These are phyloP conservation scores for Drosophila neonasuta DNA, from an alignment of 2,888 invertebrate species.

Conservation along the genomic window DNA sequence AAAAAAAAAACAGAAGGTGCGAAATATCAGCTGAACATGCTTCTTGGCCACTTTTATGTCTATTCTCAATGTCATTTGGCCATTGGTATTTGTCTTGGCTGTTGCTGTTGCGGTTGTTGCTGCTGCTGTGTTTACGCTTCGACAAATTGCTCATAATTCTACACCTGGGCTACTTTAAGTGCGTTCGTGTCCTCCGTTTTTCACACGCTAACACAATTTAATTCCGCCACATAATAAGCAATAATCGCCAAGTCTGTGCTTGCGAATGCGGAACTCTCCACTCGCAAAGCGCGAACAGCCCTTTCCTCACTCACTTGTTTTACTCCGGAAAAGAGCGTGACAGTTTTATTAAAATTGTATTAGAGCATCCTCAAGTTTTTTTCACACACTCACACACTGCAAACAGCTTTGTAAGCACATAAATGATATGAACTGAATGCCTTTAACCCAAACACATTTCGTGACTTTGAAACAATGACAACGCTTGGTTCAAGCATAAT, in stretches of 20 bases:
- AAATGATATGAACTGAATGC: constrained; percentile 14
- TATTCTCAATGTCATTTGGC: constrained; percentile 40
- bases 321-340: constrained; percentile 28
- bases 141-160: constrained; percentile 52
- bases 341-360: constrained; percentile 40
- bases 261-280: constrained; percentile 49
- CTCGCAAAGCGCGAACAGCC: constrained; percentile 7
- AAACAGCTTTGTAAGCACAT: constrained; percentile 20
- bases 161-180: constrained; percentile 48
- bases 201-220: constrained; percentile 50
- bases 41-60: constrained; percentile 27
- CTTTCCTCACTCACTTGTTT: constrained; percentile 12
- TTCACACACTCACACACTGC: constrained; percentile 27
- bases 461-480: constrained; percentile 10
- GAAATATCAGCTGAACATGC: constrained; percentile 39
- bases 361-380: constrained; percentile 17
- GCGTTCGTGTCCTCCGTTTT: constrained; percentile 50
- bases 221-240: constrained; percentile 54
- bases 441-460: constrained; percentile 1
- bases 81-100: constrained; percentile 8
- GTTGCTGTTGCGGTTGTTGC: background rate
- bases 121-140: constrained; percentile 39
- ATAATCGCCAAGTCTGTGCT: constrained; percentile 44
- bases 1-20: constrained; percentile 41
- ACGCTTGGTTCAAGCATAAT: constrained; percentile 1